Evolutionary conservation across 2,113 vertebrate species (phyloP).

Genomic region (Dendrocopos noguchii): DNA sequence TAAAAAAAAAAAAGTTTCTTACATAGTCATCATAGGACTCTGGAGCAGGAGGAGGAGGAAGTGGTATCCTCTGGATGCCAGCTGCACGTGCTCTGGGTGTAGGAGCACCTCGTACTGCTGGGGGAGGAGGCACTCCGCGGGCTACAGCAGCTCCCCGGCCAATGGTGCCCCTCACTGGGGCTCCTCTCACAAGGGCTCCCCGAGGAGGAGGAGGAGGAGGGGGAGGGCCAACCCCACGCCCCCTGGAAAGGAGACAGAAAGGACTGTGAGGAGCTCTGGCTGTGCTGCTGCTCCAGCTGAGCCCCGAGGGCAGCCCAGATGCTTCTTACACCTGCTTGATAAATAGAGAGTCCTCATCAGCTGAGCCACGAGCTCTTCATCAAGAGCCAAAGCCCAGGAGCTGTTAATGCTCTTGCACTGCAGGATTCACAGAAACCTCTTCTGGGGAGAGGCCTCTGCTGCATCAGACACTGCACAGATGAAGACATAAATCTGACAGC

Average conservation of each 20-base stretch:
- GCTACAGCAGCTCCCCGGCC: slow-evolving; percentile 83
- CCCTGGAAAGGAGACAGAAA: slow-evolving; percentile 73
- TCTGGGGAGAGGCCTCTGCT: not conserved
- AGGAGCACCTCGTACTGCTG: slow-evolving; percentile 80
- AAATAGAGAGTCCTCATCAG: not conserved
- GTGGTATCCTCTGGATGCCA: slow-evolving; percentile 89
- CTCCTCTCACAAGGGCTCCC: slow-evolving; percentile 86
- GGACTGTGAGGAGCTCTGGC: not conserved
- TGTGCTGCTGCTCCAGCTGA: not conserved
- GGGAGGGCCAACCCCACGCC: slow-evolving; percentile 86
- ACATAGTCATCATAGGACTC: slow-evolving; percentile 94
- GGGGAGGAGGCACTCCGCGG: slow-evolving; percentile 84
- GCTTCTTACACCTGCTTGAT: not conserved
- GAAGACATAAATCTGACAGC: not conserved
- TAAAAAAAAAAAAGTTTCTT: slow-evolving; percentile 45
- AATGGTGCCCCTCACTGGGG: slow-evolving; percentile 82
- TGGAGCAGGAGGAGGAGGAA: slow-evolving; percentile 82
- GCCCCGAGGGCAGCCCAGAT: rapidly evolving
- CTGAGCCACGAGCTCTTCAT: not conserved
- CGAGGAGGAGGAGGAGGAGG: slow-evolving; percentile 74
- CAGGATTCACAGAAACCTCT: not conserved
- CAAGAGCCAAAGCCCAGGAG: not conserved
- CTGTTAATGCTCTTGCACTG: rapidly evolving
- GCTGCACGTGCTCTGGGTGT: slow-evolving; percentile 84
- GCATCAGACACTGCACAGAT: not conserved